phyloP scores from a whole-genome alignment of 2,888 invertebrate genomes.

The Cremastinae sp. region DNA sequence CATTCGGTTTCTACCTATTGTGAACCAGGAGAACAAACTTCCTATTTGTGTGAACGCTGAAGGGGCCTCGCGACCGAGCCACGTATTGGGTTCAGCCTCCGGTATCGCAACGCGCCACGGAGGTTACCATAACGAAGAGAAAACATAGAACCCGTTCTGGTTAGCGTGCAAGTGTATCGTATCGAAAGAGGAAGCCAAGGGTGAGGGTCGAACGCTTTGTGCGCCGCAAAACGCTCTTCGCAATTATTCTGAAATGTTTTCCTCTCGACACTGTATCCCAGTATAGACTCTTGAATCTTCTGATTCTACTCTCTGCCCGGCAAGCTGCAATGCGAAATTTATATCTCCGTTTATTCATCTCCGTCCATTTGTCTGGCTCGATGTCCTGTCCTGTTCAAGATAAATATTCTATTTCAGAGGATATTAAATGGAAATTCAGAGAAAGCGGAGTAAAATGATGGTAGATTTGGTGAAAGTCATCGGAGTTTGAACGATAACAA shows the following conservation, averaged over 20 bases:
- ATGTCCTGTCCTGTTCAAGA: constrained; percentile 7
- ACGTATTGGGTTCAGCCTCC: constrained; percentile 31
- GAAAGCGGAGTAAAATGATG: neutral
- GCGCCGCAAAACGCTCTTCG: constrained; percentile 57
- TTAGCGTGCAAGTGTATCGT: constrained; percentile 54
- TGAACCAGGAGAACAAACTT: constrained; percentile 76
- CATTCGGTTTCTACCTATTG: constrained; percentile 79
- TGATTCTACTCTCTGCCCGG: neutral
- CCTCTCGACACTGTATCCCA: constrained; percentile 28
- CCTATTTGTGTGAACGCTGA: constrained; percentile 78
- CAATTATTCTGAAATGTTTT: constrained; percentile 69
- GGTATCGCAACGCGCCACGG: constrained; percentile 42
- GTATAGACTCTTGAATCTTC: constrained; percentile 34
- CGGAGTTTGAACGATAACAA: neutral
- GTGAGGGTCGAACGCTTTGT: constrained; percentile 49
- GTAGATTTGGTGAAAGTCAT: too few species aligned
- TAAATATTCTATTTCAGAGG: constrained; percentile 33
- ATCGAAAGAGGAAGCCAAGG: constrained; percentile 48
- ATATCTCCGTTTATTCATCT: constrained; percentile 44
- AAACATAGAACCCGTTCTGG: constrained; percentile 20
- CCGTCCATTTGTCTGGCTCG: constrained; percentile 50
- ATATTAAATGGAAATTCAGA: constrained; percentile 17
- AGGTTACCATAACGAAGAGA: constrained; percentile 57
- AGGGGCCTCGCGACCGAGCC: constrained; percentile 63
- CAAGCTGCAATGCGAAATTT: constrained; percentile 45